These are phyloP conservation scores for Albula goreensis DNA, from an alignment of 2,113 vertebrate species.

Conservation along the genomic window DNA sequence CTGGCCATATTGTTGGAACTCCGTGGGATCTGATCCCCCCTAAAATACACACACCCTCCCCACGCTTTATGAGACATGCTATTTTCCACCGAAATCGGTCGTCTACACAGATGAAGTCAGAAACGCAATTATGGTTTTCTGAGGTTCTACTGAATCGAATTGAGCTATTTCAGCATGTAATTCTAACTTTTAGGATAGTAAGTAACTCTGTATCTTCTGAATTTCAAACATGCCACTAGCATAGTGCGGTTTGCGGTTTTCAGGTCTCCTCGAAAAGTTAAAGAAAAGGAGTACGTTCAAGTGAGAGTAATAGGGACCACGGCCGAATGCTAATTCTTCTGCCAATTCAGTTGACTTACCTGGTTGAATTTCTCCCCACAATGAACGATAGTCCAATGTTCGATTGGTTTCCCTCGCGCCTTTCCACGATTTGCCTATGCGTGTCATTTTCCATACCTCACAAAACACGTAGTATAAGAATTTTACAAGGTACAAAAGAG, in stretches of 20 bases:
- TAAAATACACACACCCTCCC: constrained; percentile 52
- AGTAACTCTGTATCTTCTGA: background rate
- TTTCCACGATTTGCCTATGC: background rate
- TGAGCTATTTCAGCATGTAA: background rate
- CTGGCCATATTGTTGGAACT: constrained; percentile 79
- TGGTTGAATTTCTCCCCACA: background rate
- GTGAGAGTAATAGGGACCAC: background rate
- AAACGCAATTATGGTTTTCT: constrained; percentile 55
- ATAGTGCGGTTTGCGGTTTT: background rate
- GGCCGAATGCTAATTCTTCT: no score
- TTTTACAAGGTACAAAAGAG: background rate
- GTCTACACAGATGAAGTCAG: constrained; percentile 62
- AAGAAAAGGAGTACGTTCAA: background rate
- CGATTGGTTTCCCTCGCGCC: background rate
- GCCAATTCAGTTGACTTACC: background rate
- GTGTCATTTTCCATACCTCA: background rate
- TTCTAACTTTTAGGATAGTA: background rate
- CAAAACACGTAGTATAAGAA: background rate
- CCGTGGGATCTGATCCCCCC: constrained; percentile 64
- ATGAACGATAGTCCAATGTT: background rate
- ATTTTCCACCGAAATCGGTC: constrained; percentile 46
- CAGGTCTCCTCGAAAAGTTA: background rate
- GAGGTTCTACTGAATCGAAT: constrained; percentile 44
- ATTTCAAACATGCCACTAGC: background rate
- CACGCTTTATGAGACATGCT: constrained; percentile 59